These are phyloP conservation scores for Drosophila infuscata DNA, from an alignment of 2,888 invertebrate species.

Conservation along the genomic window DNA sequence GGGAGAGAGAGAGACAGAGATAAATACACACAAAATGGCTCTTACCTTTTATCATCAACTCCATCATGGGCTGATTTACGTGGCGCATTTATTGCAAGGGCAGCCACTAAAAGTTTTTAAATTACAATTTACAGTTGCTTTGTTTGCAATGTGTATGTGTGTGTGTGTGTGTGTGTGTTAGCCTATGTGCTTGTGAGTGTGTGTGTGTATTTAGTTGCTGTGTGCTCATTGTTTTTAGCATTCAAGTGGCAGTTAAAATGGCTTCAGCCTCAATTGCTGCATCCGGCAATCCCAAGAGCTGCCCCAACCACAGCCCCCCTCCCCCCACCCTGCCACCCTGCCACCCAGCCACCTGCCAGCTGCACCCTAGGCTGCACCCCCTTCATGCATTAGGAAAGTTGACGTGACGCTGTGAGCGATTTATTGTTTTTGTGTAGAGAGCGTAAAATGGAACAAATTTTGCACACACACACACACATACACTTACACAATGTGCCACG, in stretches of 20 bases:
- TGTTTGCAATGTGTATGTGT: slow-evolving; percentile 22
- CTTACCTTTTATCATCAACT: slow-evolving; percentile 58
- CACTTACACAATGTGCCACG: slow-evolving; percentile 33
- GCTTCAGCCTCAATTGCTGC: slow-evolving; percentile 78
- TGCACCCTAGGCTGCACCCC: slow-evolving; percentile 26
- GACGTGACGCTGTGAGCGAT: slow-evolving; percentile 80
- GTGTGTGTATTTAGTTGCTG: slow-evolving; percentile 49
- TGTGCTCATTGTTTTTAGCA: slow-evolving; percentile 62
- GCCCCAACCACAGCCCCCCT: background rate
- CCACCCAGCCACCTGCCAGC: background rate
- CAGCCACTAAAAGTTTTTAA: slow-evolving; percentile 76
- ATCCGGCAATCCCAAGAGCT: slow-evolving; percentile 59
- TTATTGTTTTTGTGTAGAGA: slow-evolving; percentile 80
- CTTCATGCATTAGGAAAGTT: slow-evolving; percentile 73
- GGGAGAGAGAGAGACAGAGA: background rate
- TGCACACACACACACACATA: slow-evolving; percentile 34
- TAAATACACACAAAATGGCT: slow-evolving; percentile 14
- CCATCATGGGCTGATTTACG: slow-evolving; percentile 60
- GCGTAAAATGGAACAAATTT: slow-evolving; percentile 80
- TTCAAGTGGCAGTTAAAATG: slow-evolving; percentile 79
- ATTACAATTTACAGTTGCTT: slow-evolving; percentile 73
- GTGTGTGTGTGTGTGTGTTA: background rate
- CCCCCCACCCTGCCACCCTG: no score
- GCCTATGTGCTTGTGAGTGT: slow-evolving; percentile 1
- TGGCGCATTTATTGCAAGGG: slow-evolving; percentile 72